Conservation (phyloP, 2,113 vertebrate genomes). For the Gopherus flavomarginatus region DNA sequence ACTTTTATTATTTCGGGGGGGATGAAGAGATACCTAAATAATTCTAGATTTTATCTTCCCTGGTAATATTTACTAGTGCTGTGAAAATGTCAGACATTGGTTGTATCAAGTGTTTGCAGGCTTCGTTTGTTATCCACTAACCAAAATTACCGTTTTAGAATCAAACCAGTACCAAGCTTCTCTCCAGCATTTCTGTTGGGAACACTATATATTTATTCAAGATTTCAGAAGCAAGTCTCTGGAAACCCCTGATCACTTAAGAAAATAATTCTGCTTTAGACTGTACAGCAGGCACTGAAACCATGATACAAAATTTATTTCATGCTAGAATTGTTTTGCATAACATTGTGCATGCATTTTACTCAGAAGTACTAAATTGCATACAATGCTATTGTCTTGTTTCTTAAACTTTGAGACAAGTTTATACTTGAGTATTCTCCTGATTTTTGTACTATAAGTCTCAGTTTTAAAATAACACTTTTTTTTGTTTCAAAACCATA, state of each 20-base stretch:
- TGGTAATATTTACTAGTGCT: slow-evolving; percentile 75
- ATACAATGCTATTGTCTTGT: slow-evolving; percentile 83
- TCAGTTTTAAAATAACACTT: slow-evolving; percentile 83
- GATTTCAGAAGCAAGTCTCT: slow-evolving; percentile 81
- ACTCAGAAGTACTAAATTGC: slow-evolving; percentile 90
- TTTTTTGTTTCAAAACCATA: slow-evolving; percentile 81
- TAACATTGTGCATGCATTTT: slow-evolving; percentile 99
- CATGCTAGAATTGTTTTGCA: slow-evolving; percentile 98
- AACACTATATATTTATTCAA: slow-evolving; percentile 83
- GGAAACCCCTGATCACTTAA: slow-evolving; percentile 79
- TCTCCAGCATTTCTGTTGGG: slow-evolving; percentile 82
- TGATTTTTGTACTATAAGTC: slow-evolving; percentile 78
- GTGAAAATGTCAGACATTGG: slow-evolving; percentile 75
- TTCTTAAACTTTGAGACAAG: slow-evolving; percentile 82
- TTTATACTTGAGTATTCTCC: slow-evolving; percentile 76
- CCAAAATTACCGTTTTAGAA: slow-evolving; percentile 79
- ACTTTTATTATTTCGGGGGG: slow-evolving; percentile 79
- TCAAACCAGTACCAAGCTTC: slow-evolving; percentile 83
- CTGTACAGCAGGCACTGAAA: slow-evolving; percentile 85
- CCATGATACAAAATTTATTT: slow-evolving; percentile 98
- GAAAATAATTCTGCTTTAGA: slow-evolving; percentile 86
- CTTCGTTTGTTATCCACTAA: slow-evolving; percentile 76
- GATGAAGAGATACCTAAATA: slow-evolving; percentile 67
- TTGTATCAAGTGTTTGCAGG: slow-evolving; percentile 82
- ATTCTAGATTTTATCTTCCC: slow-evolving; percentile 74